Base-by-base conservation (phyloP, 2,888 invertebrate genomes). In the Melieria picta region DNA sequence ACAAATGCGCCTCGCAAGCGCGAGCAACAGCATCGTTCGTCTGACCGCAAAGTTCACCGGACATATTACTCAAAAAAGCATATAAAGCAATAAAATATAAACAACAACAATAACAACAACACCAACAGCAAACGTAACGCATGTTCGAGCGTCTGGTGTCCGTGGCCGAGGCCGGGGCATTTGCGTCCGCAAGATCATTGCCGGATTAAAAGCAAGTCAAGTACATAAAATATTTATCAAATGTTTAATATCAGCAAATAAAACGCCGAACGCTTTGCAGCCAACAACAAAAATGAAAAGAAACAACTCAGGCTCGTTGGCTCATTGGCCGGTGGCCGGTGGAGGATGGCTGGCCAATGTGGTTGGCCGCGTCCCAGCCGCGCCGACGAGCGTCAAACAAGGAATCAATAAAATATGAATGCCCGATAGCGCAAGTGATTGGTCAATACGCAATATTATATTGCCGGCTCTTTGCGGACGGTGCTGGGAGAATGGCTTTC, bases 341-440 rank as follows among this genome's bases (percentile, higher is more conserved):
- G 60, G 52, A 60, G 60, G 67, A 52, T 61, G 60, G 50, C 61
- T 61, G 16, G 60, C 67, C 58, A 60, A 60, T 67, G 30, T 30
- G 30, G n/a, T n/a, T 52, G 52, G 11, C 52, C 52, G 52, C 52
- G 5, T 52, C 30, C 61, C 45, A 9, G n/a, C 61, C 7, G 2
- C 43, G 42, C 5, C 58, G 58, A 58, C 16, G 42, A 55, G 42
- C n/a, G 7, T 6, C 16, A 64, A 7, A 50, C 9, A 9, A 61
- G 45, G 13, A 55, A 78, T 79, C 80, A 79, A 81, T 80, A 80
- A 80, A 80, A 80, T 81, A 80, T 79, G 77, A 80, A 80, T 79
- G 81, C 80, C 81, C 81, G 79, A 80, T 80, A 80, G 81, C 81
- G 77, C 78, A 79, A 80, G 78, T 80, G 81, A 81, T 81, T 81